These are phyloP conservation scores for Eriocheir sinensis DNA, from an alignment of 1,140 invertebrate genomes.

Conservation along the genomic window DNA sequence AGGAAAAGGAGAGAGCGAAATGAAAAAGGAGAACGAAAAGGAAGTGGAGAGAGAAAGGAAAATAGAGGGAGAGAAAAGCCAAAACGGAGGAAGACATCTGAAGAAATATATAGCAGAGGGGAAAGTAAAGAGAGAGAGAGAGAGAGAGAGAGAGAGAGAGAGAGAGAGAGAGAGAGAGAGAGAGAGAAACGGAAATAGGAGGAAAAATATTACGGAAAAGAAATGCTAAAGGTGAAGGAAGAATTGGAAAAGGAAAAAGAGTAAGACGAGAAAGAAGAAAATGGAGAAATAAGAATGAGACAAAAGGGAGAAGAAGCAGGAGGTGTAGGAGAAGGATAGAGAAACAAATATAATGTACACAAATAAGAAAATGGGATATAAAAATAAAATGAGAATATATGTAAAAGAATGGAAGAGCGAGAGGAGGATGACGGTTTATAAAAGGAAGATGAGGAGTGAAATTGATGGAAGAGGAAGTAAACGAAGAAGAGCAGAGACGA, in stretches of 20 bases:
- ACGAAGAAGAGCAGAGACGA: too few relatives aligned
- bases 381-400: too few relatives aligned
- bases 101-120: background rate
- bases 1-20: too few relatives aligned
- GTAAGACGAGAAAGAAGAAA: background rate
- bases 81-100: too few relatives aligned
- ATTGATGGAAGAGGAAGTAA: too few relatives aligned
- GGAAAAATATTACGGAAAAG: background rate
- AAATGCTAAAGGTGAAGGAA: background rate
- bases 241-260: background rate
- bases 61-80: background rate
- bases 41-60: background rate
- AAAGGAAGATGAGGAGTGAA: too few relatives aligned
- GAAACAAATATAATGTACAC: too few relatives aligned
- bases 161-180: background rate
- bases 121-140: background rate
- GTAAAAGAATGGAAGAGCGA: too few relatives aligned
- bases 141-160: background rate
- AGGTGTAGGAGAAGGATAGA: background rate
- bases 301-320: background rate
- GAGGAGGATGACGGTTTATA: too few relatives aligned
- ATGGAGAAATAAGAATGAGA: too few relatives aligned
- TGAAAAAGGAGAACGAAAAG: background rate
- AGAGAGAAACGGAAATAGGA: background rate
- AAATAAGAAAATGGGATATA: too few relatives aligned